Evolutionary conservation across 2,113 vertebrate species (phyloP).

Genomic region (Meriones unguiculatus): DNA sequence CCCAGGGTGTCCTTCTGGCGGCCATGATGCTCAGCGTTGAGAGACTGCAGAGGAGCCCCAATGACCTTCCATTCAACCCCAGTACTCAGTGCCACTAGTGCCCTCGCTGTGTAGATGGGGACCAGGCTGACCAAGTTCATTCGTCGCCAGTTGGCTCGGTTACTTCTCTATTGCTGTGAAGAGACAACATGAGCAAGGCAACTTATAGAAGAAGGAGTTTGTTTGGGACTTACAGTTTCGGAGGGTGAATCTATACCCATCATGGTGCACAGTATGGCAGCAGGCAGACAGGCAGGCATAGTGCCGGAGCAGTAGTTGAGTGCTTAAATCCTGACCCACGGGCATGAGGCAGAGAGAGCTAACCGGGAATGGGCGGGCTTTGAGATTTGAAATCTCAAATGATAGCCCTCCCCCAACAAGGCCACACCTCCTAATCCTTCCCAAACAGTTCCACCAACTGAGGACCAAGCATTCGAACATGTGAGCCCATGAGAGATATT

Average conservation of each 20-base stretch:
- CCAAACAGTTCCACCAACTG: background rate
- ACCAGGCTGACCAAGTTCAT: no score
- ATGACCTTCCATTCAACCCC: background rate
- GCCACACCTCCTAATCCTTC: background rate
- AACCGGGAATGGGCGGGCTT: background rate
- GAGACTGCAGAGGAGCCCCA: accelerated
- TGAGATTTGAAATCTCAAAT: background rate
- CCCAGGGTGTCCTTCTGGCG: no score
- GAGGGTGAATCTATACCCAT: background rate
- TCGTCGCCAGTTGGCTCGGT: no score
- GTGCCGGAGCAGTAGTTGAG: background rate
- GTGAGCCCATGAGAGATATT: background rate
- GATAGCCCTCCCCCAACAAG: background rate
- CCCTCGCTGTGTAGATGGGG: background rate
- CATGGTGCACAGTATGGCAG: background rate
- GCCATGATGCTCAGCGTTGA: background rate
- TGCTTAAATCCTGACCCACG: background rate
- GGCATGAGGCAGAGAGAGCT: background rate
- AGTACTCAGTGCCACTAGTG: accelerated
- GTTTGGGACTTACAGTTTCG: background rate
- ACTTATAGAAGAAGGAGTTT: no score
- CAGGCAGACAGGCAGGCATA: background rate
- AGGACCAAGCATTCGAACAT: background rate
- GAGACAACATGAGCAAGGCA: background rate
- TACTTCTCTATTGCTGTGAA: background rate